A percentile compares a stretch with the other conserved stretches of the same genome.
These are phyloP conservation scores for Paralichthys olivaceus DNA, from an alignment of 2,113 vertebrate genomes.

Conservation along the genomic window DNA sequence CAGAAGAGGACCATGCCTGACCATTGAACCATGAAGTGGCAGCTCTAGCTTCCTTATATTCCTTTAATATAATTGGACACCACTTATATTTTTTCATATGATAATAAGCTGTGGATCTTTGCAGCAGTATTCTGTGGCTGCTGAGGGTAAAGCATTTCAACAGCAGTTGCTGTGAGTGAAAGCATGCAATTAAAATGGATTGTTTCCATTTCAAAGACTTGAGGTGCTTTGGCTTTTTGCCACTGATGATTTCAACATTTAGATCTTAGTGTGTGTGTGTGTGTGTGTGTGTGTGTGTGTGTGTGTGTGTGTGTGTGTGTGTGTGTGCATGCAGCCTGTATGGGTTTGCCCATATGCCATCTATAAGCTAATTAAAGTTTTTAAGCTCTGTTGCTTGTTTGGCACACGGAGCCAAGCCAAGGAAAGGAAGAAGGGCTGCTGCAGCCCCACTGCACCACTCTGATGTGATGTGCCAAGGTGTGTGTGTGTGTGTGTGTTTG, in stretches of 20 bases:
- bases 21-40: too few species aligned
- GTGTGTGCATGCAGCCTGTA: conserved; percentile 1
- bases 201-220: conserved; percentile 41
- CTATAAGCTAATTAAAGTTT: conserved; percentile 57
- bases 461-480: conserved; percentile 51
- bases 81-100: neutral
- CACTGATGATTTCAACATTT: conserved; percentile 39
- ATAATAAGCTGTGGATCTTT: neutral
- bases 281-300: conserved; percentile 12
- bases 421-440: conserved; percentile 42
- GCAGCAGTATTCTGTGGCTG: neutral
- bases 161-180: conserved; percentile 2
- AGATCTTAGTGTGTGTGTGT: neutral
- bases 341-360: conserved; percentile 13
- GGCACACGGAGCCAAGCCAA: conserved; percentile 35
- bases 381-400: conserved; percentile 67
- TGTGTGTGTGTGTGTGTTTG: conserved; percentile 2
- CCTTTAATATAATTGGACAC: neutral
- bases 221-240: conserved; percentile 15
- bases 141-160: neutral
- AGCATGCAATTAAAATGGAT: conserved; percentile 54
- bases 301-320: conserved; percentile 21
- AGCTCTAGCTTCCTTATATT: too few species aligned
- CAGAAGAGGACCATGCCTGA: too few species aligned
- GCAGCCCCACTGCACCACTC: conserved; percentile 74